Base-by-base conservation (phyloP, 2,797 vertebrate genomes). In the Pachyuromys duprasi region DNA sequence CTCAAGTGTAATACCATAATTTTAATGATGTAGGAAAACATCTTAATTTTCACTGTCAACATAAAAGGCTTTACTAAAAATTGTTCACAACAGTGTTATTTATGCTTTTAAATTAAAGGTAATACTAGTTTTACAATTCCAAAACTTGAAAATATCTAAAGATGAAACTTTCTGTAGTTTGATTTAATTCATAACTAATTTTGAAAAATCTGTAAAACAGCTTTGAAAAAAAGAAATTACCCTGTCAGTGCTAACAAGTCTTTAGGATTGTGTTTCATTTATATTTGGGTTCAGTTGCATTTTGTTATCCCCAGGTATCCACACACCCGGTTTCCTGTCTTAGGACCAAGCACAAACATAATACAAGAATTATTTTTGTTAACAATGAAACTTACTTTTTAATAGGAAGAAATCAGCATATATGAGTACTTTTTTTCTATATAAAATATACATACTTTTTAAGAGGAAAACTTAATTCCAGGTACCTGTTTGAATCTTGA, bases 401-500 rank as follows among this genome's bases (percentile, higher is more conserved):
- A 63, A 86, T 67, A 89, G 67, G 70, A 81, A 78, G 22, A 87
- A 76, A 79, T 82, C 6, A 49, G 49, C 20, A 83, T 65, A 92
- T 3, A 33, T 65, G 3, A 63, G 31, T 82, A 86, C 53, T n/a
- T 72, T 39, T 78, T 39, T 87, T 39, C 65, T 80, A 84, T 31
- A 75, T 57, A 89, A 75, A n/a, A 93, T 55, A 75, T 17, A 49
- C 3, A 6, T 22, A 62, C 60, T 67, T 72, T 94, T 81, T 83
- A 67, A 57, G 36, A 88, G 53, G 28, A 63, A 95, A 90, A 94
- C 90, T 11, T 31, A 90, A 97, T 65, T 55, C 60, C 74, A 95
- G 96, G 97, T 98, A 99, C 99, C 99, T 63, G 99, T 99, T 98
- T 99, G 99, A 97, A 99, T 99, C 98, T 99, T 99, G 98, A 99